Base-by-base conservation (phyloP, 2,113 vertebrate species). In the Propithecus coquereli region DNA sequence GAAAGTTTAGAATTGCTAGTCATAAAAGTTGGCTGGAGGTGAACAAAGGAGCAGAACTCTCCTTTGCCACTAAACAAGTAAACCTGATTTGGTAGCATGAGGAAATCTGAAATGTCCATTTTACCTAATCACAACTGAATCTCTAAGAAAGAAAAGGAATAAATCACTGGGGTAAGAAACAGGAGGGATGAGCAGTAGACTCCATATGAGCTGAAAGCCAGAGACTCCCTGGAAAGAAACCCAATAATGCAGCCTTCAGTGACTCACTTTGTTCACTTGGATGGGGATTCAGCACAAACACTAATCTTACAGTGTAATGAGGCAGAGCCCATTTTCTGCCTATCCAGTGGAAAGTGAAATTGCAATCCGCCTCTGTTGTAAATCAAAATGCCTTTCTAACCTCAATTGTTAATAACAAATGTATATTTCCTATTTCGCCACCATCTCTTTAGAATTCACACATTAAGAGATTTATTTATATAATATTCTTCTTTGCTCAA, bases 251-350 rank as follows among this genome's bases (percentile, higher is more conserved):
- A 90, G 79, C 52, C 82, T 92, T 90, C 93, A 81, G 3, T 47
- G 25, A 52, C 73, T 92, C 79, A 70, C 91, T 96, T 61, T 54
- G 54, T 94, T 93, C 96, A 77, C 37, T 81, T 85, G 81, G 91
- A 91, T 87, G 91, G 66, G 63, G 77, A 96, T 87, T 90, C 85
- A 95, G 77, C 88, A 73, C 86, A 94, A 92, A 90, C 87, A 96
- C 81, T 96, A 96, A 96, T 97, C 93, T 96, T 71, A 92, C 77
- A 92, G 86, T 23, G 85, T 93, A 97, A 97, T 97, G 96, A 96
- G 80, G 94, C 95, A 96, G 52, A 97, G 91, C 81, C 80, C 65
- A 85, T 96, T 96, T 94, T 95, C 94, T 92, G 96, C 97, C 96
- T 96, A 94, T 74, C 94, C 81, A 91, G 73, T 95, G 86, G 77